Evolutionary conservation across 2,113 vertebrate genomes (phyloP).

Genomic region (Sebastes fasciatus): DNA sequence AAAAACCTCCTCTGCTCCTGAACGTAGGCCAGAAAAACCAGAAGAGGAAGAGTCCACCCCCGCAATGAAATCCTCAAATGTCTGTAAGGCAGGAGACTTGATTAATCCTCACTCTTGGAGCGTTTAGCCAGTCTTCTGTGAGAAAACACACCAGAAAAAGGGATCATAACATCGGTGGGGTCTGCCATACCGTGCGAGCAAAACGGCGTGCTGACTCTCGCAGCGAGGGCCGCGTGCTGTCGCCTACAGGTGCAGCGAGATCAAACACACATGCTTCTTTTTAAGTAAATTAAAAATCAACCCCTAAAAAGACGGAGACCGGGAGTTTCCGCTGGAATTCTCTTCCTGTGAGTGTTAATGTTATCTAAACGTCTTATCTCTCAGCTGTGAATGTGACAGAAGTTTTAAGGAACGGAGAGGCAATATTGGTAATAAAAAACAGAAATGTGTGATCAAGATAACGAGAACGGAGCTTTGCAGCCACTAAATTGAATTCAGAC

Average conservation of each 20-base stretch:
- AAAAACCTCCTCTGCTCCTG: conserved; percentile 39
- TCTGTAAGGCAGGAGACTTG: conserved; percentile 86
- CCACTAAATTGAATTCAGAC: conserved; percentile 66
- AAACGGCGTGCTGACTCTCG: conserved; percentile 59
- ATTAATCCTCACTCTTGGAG: conserved; percentile 78
- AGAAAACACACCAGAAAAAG: conserved; percentile 68
- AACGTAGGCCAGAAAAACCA: conserved; percentile 45
- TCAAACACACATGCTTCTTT: conserved; percentile 72
- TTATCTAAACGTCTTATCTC: conserved; percentile 65
- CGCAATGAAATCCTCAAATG: conserved; percentile 80
- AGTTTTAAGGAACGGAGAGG: conserved; percentile 51
- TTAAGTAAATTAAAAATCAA: conserved; percentile 55
- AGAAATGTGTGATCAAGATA: conserved; percentile 71
- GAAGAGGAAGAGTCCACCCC: conserved; percentile 38
- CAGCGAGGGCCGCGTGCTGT: conserved; percentile 38
- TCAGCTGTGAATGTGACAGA: conserved; percentile 58
- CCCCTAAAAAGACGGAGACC: conserved; percentile 35
- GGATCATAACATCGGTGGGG: conserved; percentile 77
- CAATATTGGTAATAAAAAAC: conserved; percentile 63
- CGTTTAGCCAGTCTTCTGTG: conserved; percentile 71
- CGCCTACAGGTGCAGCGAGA: conserved; percentile 64
- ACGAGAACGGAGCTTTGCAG: conserved; percentile 53
- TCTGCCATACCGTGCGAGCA: conserved; percentile 84
- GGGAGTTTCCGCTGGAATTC: conserved; percentile 55
- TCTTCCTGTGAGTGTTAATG: conserved; percentile 59